A percentile compares a stretch with the other conserved stretches of the same genome.
phyloP scores from a whole-genome alignment of 1,140 invertebrate species.

The Anadara kagoshimensis region DNA sequence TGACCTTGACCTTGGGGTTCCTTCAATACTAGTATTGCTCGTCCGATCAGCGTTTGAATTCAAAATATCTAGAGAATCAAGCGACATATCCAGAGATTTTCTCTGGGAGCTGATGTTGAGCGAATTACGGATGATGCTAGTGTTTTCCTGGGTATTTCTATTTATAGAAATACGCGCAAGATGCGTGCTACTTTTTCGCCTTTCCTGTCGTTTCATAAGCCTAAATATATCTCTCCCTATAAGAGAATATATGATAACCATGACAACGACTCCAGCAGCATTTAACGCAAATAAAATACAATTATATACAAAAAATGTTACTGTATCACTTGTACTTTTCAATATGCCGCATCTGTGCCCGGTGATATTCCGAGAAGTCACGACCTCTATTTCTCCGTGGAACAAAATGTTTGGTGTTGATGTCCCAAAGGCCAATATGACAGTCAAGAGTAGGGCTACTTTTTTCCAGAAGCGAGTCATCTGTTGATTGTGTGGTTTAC shows the following conservation, averaged over 20 bases:
- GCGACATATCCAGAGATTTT: too few relatives aligned
- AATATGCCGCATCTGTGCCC: slow-evolving; percentile 1
- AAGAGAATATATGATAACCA: neutral
- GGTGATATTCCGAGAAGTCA: neutral
- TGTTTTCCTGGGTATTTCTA: neutral
- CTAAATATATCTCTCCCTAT: neutral
- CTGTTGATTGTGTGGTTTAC: neutral
- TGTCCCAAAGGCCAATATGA: neutral
- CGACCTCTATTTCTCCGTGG: neutral
- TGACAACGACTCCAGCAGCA: neutral
- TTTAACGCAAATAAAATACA: neutral
- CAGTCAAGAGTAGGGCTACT: neutral
- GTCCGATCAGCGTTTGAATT: neutral
- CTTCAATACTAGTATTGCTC: neutral
- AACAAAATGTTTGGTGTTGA: neutral
- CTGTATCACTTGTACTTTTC: too few relatives aligned
- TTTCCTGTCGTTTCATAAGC: too few relatives aligned
- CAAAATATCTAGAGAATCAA: neutral
- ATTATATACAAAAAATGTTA: too few relatives aligned
- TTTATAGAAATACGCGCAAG: neutral
- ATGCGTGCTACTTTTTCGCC: too few relatives aligned
- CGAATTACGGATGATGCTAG: neutral
- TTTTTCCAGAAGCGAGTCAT: neutral
- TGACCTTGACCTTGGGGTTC: neutral
- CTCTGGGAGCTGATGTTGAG: too few relatives aligned